These are phyloP conservation scores for human DNA, from an alignment of 2,113 vertebrate genomes.

Conservation along the genomic window GRCh38 chr14:80581001-80581500, in stretches of 20 bases:
- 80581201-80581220: slow-evolving; percentile 42
- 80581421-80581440: not conserved
- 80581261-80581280: slow-evolving; percentile 11
- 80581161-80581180: slow-evolving; percentile 55
- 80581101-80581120: not conserved
- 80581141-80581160: slow-evolving; percentile 63
- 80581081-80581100: not conserved
- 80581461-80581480: not conserved
- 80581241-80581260: slow-evolving; percentile 59
- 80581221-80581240: slow-evolving; percentile 66
- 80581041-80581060: slow-evolving; percentile 11
- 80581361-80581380: not conserved
- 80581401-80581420: not conserved
- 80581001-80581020: slow-evolving; percentile 50
- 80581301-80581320: slow-evolving; percentile 32
- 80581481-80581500: not conserved
- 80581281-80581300: slow-evolving; percentile 28
- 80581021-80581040: slow-evolving; percentile 50
- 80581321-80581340: slow-evolving; percentile 30
- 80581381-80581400: slow-evolving; percentile 51
- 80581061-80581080: not conserved
- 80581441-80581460: not conserved
- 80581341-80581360: slow-evolving; percentile 4
- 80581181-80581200: slow-evolving; percentile 67
- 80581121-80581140: slow-evolving; percentile 43